phyloP scores from a whole-genome alignment of 2,888 invertebrate species.

The Proisotoma minuta region DNA sequence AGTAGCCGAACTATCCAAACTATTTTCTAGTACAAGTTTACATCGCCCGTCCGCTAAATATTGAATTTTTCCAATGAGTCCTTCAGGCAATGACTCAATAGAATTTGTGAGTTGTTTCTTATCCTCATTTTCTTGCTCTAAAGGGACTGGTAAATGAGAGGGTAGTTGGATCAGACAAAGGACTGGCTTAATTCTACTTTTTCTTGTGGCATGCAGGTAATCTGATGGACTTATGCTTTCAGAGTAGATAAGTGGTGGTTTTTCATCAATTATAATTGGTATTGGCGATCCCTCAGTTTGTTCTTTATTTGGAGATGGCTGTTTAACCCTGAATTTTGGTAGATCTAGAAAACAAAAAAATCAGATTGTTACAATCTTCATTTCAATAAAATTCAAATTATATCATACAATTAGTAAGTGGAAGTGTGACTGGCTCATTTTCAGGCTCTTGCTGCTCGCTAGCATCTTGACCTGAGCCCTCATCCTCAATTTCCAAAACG shows the following conservation, averaged over 20 bases:
- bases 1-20: neutral
- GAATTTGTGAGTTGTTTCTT: neutral
- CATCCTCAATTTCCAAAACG: neutral
- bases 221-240: too few relatives aligned
- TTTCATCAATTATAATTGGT: too few relatives aligned
- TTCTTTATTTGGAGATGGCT: too few relatives aligned
- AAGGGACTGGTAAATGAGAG: neutral
- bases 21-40: neutral
- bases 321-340: neutral
- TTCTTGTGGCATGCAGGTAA: neutral
- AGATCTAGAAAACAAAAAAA: neutral
- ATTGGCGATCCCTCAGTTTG: too few relatives aligned
- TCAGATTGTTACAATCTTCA: neutral
- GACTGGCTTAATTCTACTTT: neutral
- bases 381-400: neutral
- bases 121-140: neutral
- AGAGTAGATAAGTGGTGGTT: too few relatives aligned
- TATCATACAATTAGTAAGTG: slow-evolving; percentile 5
- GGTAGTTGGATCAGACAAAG: neutral
- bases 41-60: slow-evolving; percentile 1
- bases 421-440: neutral
- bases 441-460: neutral
- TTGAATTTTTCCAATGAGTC: slow-evolving; percentile 12
- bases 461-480: neutral
- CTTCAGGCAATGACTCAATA: neutral